These are phyloP conservation scores for Sebastes diaconus DNA, from an alignment of 2,797 vertebrate species.

Conservation along the genomic window DNA sequence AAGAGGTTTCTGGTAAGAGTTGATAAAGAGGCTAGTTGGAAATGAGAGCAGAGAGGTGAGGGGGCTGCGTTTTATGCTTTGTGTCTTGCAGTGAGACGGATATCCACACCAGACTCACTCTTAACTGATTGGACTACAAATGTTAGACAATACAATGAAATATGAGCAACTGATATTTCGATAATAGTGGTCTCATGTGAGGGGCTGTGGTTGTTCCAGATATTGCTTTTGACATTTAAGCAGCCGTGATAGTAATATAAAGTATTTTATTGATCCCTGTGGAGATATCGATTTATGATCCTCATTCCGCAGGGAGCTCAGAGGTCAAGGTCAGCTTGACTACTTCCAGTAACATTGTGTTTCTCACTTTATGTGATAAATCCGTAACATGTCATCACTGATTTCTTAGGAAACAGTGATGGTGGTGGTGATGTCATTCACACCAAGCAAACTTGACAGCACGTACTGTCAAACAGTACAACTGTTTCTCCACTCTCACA, in stretches of 20 bases:
- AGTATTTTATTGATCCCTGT: not conserved
- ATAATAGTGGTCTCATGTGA: not conserved
- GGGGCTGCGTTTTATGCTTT: slow-evolving; percentile 17
- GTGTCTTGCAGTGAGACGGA: slow-evolving; percentile 28
- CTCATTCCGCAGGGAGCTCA: not conserved
- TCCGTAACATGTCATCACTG: not conserved
- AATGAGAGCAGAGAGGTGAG: slow-evolving; percentile 40
- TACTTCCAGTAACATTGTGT: not conserved
- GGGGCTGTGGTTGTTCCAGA: not conserved
- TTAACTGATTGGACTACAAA: slow-evolving; percentile 34
- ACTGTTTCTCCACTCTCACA: not conserved
- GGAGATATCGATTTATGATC: not conserved
- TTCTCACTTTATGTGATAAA: not conserved
- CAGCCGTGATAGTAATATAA: not conserved
- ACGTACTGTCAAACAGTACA: slow-evolving; percentile 1
- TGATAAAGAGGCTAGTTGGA: slow-evolving; percentile 63
- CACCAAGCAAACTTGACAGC: not conserved
- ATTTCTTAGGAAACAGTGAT: not conserved
- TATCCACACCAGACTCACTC: slow-evolving; percentile 24
- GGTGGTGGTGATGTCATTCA: not conserved
- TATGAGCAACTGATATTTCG: slow-evolving; percentile 24
- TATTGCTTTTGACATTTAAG: slow-evolving; percentile 7
- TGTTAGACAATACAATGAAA: slow-evolving; percentile 17
- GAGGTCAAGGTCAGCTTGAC: not conserved
- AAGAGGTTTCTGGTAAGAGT: slow-evolving; percentile 69